Conservation (phyloP, 1,140 invertebrate species). For the Hesperophylax magnus region DNA sequence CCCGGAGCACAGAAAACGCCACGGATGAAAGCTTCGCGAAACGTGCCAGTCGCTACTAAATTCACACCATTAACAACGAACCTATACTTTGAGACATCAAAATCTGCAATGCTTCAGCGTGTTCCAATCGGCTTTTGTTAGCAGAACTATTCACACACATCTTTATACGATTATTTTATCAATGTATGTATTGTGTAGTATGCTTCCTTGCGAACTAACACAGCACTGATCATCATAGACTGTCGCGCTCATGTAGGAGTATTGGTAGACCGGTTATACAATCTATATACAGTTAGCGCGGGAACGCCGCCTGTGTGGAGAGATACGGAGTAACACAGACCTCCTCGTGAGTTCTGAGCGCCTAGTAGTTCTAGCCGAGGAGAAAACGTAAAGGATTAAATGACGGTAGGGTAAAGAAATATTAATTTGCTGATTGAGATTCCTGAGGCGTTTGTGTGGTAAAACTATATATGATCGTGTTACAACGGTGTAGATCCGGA, state of each 20-base stretch:
- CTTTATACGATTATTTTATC: not conserved
- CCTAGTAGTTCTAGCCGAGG: conserved; percentile 17
- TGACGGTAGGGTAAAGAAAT: not conserved
- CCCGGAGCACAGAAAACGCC: not conserved
- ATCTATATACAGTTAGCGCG: conserved; percentile 2
- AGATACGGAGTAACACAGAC: conserved; percentile 4
- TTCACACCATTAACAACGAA: no score
- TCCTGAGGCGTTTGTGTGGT: no score
- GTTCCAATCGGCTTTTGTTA: no score
- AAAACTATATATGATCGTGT: no score
- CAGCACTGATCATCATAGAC: not conserved
- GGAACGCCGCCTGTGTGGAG: not conserved
- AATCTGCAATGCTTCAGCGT: no score
- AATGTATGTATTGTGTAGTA: no score
- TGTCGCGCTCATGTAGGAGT: not conserved
- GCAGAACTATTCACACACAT: not conserved
- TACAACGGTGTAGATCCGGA: no score
- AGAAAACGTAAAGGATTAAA: conserved; percentile 45
- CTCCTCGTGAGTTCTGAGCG: not conserved
- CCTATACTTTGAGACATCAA: no score
- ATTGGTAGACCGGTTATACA: conserved; percentile 29
- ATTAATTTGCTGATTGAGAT: not conserved
- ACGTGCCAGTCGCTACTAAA: no score
- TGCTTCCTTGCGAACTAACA: no score
- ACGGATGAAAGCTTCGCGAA: not conserved